Conservation (phyloP, 2,113 vertebrate genomes). For the Talpa occidentalis region DNA sequence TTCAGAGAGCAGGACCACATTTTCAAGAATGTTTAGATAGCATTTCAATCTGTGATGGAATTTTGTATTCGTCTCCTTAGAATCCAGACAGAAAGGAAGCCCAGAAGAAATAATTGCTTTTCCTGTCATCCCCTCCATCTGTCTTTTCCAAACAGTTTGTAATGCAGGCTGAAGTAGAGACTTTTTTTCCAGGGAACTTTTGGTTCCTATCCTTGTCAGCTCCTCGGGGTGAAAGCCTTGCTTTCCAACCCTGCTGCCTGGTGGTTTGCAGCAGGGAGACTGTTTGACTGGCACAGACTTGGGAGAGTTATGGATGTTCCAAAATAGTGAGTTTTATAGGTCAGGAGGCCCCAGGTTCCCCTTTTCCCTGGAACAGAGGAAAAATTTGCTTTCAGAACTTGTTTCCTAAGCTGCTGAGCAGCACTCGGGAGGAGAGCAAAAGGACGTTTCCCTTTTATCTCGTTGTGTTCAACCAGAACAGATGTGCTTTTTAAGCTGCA, state of each 20-base stretch:
- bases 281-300: slow-evolving; percentile 66
- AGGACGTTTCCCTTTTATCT: slow-evolving; percentile 49
- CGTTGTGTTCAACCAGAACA: not conserved
- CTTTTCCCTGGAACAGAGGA: slow-evolving; percentile 66
- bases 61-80: slow-evolving; percentile 68
- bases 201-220: slow-evolving; percentile 52
- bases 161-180: slow-evolving; percentile 53
- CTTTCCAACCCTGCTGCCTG: slow-evolving; percentile 41
- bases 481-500: not conserved
- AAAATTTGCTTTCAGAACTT: slow-evolving; percentile 53
- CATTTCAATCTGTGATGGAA: slow-evolving; percentile 72
- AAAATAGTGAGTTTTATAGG: slow-evolving; percentile 74
- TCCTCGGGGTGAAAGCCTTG: slow-evolving; percentile 50
- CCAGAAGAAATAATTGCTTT: slow-evolving; percentile 74
- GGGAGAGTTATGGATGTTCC: slow-evolving; percentile 58
- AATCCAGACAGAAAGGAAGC: slow-evolving; percentile 78
- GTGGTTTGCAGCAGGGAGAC: slow-evolving; percentile 68
- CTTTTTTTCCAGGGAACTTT: slow-evolving; percentile 49
- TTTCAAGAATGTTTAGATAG: slow-evolving; percentile 73
- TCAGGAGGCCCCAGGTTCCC: slow-evolving; percentile 52
- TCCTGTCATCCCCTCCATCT: slow-evolving; percentile 61
- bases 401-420: slow-evolving; percentile 54
- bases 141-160: slow-evolving; percentile 58
- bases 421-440: slow-evolving; percentile 16
- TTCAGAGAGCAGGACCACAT: slow-evolving; percentile 70